Evolutionary conservation across 2,888 invertebrate genomes (phyloP), one percentile per base, ranked within the genome.

Genomic region (Ochropacha duplaris): DNA sequence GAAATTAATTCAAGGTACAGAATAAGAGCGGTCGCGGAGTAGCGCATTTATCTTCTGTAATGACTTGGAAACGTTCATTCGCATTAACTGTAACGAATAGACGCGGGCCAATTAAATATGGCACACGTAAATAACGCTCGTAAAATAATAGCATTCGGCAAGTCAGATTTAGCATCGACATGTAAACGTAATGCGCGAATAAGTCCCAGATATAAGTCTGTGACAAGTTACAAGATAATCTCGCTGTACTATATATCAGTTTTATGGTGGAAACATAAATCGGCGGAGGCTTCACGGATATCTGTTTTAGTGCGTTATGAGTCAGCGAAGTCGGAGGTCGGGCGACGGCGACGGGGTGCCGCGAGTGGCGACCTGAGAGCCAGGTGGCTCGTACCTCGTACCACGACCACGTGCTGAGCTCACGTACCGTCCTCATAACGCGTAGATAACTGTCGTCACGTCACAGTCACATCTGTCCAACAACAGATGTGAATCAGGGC

Each of bases 1-100:
- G 83, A 84, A 88, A 90, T 91, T 88, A 90, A 90, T 89, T 90
- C 89, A 87, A 81, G 81, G 76, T 72, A 76, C 65, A 68, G 69
- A 78, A 83, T 83, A 73, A 71, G 78, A 81, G 73, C 74, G 66
- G 71, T 72, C 72, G 76, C 71, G 62, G 76, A 73, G 72, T 60
- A 69, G 74, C 68, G 71, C 87, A 87, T 90, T 87, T 83, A 88
- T 88, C 86, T 84, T 86, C 80, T 62, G 79, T 89, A 90, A 91
- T 89, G 88, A 88, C 79, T 87, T 83, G 81, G 79, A 84, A 86
- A 86, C 81, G 84, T 82, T 84, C 80, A 64, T 74, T 82, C 77
- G 77, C 77, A 84, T 85, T 84, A 82, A 83, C 79, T 79, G 79
- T 84, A 84, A 83, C 81, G 80, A 85, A 86, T 87, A 87, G 83